A percentile compares a stretch with the other conserved stretches of the same genome.
phyloP scores from a whole-genome alignment of 1,140 invertebrate genomes.

The Trissolcus basalis region DNA sequence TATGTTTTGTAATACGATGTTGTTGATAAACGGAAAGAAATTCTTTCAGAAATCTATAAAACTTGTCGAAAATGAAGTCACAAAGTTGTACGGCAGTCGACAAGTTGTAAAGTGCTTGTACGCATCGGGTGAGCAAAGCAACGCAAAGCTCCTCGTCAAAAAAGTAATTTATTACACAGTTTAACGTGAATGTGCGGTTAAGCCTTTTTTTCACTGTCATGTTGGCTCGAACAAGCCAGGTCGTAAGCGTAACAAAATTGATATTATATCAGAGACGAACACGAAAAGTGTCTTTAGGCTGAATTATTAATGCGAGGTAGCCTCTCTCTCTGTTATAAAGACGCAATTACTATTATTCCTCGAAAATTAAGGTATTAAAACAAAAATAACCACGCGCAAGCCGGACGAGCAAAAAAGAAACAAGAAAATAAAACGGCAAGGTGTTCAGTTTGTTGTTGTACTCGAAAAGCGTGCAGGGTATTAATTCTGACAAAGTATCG shows the following conservation, averaged over 20 bases:
- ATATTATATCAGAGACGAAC: slow-evolving; percentile 26
- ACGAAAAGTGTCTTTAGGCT: slow-evolving; percentile 22
- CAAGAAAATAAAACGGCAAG: background rate
- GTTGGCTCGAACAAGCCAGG: slow-evolving; percentile 27
- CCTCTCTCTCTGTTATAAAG: slow-evolving; percentile 18
- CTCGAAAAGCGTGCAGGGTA: slow-evolving; percentile 31
- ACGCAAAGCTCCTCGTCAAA: slow-evolving; percentile 24
- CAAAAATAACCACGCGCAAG: slow-evolving; percentile 15
- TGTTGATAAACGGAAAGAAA: too few relatives aligned
- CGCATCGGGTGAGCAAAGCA: slow-evolving; percentile 2
- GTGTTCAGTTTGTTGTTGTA: slow-evolving; percentile 32
- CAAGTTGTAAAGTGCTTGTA: slow-evolving; percentile 11
- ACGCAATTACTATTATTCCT: slow-evolving; percentile 32
- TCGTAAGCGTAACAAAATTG: slow-evolving; percentile 33
- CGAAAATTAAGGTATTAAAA: slow-evolving; percentile 35
- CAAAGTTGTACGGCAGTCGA: slow-evolving; percentile 7
- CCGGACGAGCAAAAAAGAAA: slow-evolving; percentile 3
- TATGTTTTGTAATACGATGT: background rate
- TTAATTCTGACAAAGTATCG: slow-evolving; percentile 53
- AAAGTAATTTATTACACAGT: slow-evolving; percentile 48
- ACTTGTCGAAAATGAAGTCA: background rate
- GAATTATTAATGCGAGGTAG: slow-evolving; percentile 41
- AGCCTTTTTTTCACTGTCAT: slow-evolving; percentile 9
- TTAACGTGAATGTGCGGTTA: slow-evolving; percentile 36
- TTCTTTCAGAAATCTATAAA: background rate